These are phyloP conservation scores for Hydriomena furcata DNA, from an alignment of 2,888 invertebrate genomes.

Conservation along the genomic window DNA sequence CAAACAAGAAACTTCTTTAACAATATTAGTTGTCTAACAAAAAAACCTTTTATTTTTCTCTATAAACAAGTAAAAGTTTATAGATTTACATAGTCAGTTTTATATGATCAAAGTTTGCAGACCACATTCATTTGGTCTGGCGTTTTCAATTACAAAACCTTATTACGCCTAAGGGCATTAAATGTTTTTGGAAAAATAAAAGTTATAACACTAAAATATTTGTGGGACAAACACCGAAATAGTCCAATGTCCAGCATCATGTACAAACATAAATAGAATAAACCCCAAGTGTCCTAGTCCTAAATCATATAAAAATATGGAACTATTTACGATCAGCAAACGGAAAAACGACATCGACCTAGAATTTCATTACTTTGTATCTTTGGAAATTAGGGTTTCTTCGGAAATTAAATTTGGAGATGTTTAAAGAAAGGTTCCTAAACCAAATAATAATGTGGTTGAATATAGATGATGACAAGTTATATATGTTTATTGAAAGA, in stretches of 20 bases:
- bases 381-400: neutral
- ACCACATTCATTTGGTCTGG: no score
- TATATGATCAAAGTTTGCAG: no score
- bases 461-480: neutral
- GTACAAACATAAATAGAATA: conserved; percentile 34
- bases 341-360: conserved; percentile 9
- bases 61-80: no score
- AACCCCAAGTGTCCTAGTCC: conserved; percentile 22
- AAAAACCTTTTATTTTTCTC: no score
- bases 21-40: no score
- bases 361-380: conserved; percentile 38
- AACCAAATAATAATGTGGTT: neutral
- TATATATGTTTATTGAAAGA: neutral
- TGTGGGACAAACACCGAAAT: conserved; percentile 49
- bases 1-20: no score
- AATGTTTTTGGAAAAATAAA: conserved; percentile 27
- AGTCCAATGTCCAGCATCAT: conserved; percentile 42
- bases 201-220: conserved; percentile 58
- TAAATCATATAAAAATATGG: conserved; percentile 29
- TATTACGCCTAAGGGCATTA: neutral
- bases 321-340: conserved; percentile 23
- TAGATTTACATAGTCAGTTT: no score
- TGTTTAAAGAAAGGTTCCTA: neutral
- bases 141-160: no score
- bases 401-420: neutral